A percentile compares a stretch with the other conserved stretches of the same genome.
Conservation (phyloP, 2,797 vertebrate genomes). For the Pseudocheirus occidentalis region DNA sequence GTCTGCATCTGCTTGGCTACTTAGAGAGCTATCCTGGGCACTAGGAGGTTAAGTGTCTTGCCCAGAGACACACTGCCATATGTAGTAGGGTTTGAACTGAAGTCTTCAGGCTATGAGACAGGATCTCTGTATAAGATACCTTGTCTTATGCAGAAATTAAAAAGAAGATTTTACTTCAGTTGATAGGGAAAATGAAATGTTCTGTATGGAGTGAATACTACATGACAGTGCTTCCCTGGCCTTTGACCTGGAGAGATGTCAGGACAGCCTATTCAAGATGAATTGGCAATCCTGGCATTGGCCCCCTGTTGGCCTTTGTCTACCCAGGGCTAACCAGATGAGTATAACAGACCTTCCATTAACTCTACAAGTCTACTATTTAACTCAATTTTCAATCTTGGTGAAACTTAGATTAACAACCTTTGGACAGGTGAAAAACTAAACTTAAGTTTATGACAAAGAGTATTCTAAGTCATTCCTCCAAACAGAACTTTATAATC, state of each 20-base stretch:
- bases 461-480: slow-evolving; percentile 35
- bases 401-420: slow-evolving; percentile 28
- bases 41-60: not conserved
- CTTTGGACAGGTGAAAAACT: slow-evolving; percentile 37
- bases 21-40: not conserved
- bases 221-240: not conserved
- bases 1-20: not conserved
- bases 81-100: not conserved
- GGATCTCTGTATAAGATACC: not conserved
- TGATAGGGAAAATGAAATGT: slow-evolving; percentile 25
- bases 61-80: not conserved
- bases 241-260: not conserved
- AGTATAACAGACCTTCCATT: not conserved
- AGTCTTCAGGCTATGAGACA: not conserved
- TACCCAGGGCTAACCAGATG: not conserved
- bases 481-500: not conserved
- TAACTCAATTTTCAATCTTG: slow-evolving; percentile 5
- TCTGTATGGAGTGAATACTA: not conserved
- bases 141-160: slow-evolving; percentile 17
- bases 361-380: not conserved
- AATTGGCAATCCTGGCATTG: not conserved
- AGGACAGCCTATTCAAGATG: not conserved
- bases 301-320: not conserved
- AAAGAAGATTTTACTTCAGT: slow-evolving; percentile 39
- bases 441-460: slow-evolving; percentile 24